Base-by-base conservation (phyloP, 2,888 invertebrate species). In the Nomada ferruginata region DNA sequence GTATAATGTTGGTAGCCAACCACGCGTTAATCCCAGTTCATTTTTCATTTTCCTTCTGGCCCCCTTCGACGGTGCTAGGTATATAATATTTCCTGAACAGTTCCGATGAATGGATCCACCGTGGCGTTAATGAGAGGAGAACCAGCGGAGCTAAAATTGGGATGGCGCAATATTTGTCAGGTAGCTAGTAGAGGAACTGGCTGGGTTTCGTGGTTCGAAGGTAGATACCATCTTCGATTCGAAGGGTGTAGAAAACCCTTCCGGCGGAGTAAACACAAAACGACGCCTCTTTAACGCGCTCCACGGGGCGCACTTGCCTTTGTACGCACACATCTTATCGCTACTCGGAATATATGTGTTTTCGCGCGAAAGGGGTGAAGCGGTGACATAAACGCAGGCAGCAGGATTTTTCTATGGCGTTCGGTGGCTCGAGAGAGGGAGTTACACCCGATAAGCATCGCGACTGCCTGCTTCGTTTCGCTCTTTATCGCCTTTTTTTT, bases 401-500 rank as follows among this genome's bases (percentile, higher is more conserved):
- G 13, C 50, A 20, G 70, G 77, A 84, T 82, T 87, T 88, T 88
- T 88, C 83, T 78, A 79, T 64, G 79, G 80, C 70, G 73, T 78
- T 82, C 76, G 82, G 64, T 73, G 79, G 47, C 82, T 77, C 75
- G 75, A 83, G 78, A 77, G 84, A 57, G 80, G 76, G 76, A 82
- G 83, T 84, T 84, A 82, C 66, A 76, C 10, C 36, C 81, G 87
- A 88, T 89, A 87, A 89, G 82, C 81, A 89, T 89, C 89, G 82
- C 79, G 82, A 68, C 84, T 70, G 74, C 79, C 74, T 72, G 78
- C 20, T 72, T 63, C 72, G 75, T 76, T 71, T 74, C 76, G 87
- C 86, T 87, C 87, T 90, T 89, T 83, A 89, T 89, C 89, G 89
- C 89, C 84, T 84, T 84, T 36, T 7, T 29, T 36, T 90, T 90